phyloP scores from a whole-genome alignment of 2,797 vertebrate genomes.

The Heterohyrax brucei region DNA sequence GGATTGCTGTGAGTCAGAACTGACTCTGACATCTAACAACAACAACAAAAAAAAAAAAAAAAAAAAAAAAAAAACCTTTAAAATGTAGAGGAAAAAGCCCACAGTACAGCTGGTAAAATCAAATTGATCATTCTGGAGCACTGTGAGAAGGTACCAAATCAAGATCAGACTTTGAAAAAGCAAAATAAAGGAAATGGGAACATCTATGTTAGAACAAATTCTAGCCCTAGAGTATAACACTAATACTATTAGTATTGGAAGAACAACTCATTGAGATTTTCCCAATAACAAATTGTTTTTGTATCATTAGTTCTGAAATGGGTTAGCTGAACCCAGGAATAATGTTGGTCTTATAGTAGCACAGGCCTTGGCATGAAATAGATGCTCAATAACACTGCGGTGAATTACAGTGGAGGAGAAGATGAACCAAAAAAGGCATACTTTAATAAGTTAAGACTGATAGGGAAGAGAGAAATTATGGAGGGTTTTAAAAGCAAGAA shows the following conservation, averaged over 20 bases:
- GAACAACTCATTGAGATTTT: background rate
- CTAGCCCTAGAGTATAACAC: background rate
- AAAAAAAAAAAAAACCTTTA: conserved; percentile 22
- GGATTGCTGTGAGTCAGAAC: no score
- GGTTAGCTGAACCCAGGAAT: background rate
- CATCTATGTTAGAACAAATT: background rate
- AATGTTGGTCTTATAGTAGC: background rate
- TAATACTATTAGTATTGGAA: background rate
- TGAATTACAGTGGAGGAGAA: background rate
- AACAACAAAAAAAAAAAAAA: background rate
- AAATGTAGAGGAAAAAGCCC: background rate
- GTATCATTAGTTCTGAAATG: background rate
- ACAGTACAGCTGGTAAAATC: background rate
- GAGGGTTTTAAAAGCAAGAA: conserved; percentile 48
- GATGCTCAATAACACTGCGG: background rate
- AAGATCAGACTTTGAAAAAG: background rate
- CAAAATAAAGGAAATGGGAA: background rate
- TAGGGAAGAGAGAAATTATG: background rate
- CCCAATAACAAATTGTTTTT: background rate
- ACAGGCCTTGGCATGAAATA: background rate
- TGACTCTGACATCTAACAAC: no score
- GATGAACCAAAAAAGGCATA: background rate
- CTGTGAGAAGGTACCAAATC: background rate
- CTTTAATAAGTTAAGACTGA: conserved; percentile 46
- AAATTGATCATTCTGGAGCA: background rate